phyloP scores from a whole-genome alignment of 2,888 invertebrate species.

The Gastrophysa polygoni region DNA sequence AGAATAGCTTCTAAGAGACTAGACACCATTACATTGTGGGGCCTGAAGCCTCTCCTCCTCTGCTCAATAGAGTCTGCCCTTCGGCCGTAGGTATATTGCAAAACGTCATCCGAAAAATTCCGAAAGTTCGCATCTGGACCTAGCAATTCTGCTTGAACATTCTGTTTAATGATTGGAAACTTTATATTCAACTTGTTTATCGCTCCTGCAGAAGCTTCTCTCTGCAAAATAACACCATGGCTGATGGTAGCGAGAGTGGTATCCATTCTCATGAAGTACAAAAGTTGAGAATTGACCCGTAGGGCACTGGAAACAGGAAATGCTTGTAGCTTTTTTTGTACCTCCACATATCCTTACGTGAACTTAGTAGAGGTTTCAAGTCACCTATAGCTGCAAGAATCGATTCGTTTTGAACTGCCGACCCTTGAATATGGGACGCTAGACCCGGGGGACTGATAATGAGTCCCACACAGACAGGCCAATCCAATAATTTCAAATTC shows the following conservation, averaged over 20 bases:
- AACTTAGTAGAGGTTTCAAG: slow-evolving; percentile 33
- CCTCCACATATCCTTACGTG: slow-evolving; percentile 23
- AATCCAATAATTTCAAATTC: slow-evolving; percentile 35
- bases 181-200: not conserved
- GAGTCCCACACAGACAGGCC: slow-evolving; percentile 37
- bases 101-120: slow-evolving; percentile 3
- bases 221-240: not conserved
- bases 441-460: slow-evolving; percentile 33
- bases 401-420: slow-evolving; percentile 35
- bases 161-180: slow-evolving; percentile 2
- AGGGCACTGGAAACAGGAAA: slow-evolving; percentile 13
- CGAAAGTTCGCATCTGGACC: not conserved
- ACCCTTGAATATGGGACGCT: slow-evolving; percentile 34
- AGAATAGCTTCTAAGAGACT: slow-evolving; percentile 13
- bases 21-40: slow-evolving; percentile 2
- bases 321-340: slow-evolving; percentile 15
- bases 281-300: slow-evolving; percentile 9
- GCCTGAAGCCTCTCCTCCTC: slow-evolving; percentile 8
- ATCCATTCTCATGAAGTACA: not conserved
- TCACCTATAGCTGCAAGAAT: slow-evolving; percentile 29
- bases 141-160: not conserved
- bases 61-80: slow-evolving; percentile 19
- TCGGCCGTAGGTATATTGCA: slow-evolving; percentile 17
- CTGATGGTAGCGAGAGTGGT: not conserved
- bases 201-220: not conserved